Percentiles rank a stretch among this genome's conserved stretches.
phyloP scores from a whole-genome alignment of 2,113 vertebrate genomes.

The Pygoscelis adeliae region DNA sequence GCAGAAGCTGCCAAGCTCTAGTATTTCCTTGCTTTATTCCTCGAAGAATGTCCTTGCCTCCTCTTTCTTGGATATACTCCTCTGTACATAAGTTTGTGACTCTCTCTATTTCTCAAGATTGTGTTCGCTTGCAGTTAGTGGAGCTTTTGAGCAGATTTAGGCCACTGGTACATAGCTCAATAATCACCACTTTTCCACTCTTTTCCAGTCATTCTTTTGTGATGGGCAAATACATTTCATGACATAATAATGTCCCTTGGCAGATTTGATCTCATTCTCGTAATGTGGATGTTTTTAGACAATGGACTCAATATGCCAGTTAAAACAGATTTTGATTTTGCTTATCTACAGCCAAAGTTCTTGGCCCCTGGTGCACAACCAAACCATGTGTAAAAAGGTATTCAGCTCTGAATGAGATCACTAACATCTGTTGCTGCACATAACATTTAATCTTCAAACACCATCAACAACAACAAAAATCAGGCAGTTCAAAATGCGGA shows the following conservation, averaged over 20 bases:
- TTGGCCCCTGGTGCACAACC: slow-evolving; percentile 15
- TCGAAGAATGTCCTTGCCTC: neutral
- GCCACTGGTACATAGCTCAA: neutral
- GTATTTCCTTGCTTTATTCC: neutral
- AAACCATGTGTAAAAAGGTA: slow-evolving; percentile 49
- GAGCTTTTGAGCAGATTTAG: slow-evolving; percentile 1
- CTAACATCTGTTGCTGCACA: slow-evolving; percentile 53
- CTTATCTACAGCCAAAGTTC: slow-evolving; percentile 54
- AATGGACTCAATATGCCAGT: slow-evolving; percentile 25
- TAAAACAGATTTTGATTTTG: slow-evolving; percentile 60
- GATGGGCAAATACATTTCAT: neutral
- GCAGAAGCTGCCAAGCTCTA: slow-evolving; percentile 10
- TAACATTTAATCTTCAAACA: slow-evolving; percentile 29
- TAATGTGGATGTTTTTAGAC: slow-evolving; percentile 34
- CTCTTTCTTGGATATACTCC: neutral
- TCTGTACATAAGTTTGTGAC: neutral
- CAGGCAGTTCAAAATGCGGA: neutral
- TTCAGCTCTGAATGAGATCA: slow-evolving; percentile 42
- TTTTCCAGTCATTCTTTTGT: slow-evolving; percentile 10
- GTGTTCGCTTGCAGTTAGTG: neutral
- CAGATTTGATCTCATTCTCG: slow-evolving; percentile 18
- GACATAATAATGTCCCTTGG: neutral
- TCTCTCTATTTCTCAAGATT: neutral
- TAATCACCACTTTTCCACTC: neutral
- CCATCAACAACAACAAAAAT: neutral